These are phyloP conservation scores for Vidua chalybeata DNA, from an alignment of 2,113 vertebrate species.

Conservation along the genomic window DNA sequence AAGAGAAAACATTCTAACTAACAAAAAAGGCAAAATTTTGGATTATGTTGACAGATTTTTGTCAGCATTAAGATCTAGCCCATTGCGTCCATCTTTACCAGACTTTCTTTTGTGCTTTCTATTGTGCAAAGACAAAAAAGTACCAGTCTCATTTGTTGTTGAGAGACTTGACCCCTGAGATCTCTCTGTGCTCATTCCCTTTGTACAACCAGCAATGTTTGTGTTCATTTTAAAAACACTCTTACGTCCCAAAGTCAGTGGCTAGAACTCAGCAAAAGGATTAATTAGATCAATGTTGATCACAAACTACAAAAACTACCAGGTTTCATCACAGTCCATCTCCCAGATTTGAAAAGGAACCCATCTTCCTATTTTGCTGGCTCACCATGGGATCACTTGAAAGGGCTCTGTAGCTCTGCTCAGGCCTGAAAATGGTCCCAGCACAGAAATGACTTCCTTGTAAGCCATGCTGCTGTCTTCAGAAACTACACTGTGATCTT, in stretches of 20 bases:
- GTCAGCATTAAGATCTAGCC: not conserved
- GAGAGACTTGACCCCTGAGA: not conserved
- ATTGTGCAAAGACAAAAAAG: not conserved
- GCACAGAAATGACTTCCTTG: not conserved
- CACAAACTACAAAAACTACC: not conserved
- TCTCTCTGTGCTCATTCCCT: not conserved
- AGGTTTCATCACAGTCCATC: not conserved
- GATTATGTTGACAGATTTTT: not conserved
- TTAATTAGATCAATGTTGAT: not conserved
- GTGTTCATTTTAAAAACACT: not conserved
- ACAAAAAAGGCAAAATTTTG: not conserved
- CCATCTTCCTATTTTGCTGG: not conserved
- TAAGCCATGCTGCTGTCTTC: not conserved
- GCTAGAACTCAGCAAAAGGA: not conserved
- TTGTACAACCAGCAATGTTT: not conserved
- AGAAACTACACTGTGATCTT: not conserved
- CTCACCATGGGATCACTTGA: accelerated
- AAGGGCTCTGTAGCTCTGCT: not conserved
- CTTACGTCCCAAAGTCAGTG: not conserved
- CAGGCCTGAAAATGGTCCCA: not conserved
- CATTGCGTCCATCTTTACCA: not conserved
- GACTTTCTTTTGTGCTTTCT: not conserved
- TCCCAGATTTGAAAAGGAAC: not conserved
- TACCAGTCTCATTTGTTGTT: not conserved
- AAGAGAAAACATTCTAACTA: not conserved